A percentile compares a stretch with the other conserved stretches of the same genome.
Evolutionary conservation across 2,797 vertebrate species (phyloP).

Genomic region (Anabacerthia variegaticeps): DNA sequence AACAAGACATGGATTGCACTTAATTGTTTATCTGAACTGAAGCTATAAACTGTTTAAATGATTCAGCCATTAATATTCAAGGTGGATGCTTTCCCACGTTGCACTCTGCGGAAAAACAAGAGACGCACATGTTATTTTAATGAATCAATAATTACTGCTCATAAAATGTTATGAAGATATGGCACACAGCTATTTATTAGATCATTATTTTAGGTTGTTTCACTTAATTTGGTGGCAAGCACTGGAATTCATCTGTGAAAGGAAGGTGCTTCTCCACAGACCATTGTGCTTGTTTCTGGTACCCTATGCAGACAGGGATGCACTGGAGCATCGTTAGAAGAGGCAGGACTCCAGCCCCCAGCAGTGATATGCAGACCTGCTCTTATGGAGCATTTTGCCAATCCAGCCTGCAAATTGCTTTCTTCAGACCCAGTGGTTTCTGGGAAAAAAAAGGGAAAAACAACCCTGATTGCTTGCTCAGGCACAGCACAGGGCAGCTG

Average conservation of each 20-base stretch:
- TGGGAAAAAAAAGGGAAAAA: no score
- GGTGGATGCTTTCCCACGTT: background rate
- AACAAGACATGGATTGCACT: background rate
- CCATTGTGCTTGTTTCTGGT: background rate
- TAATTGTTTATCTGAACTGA: slow-evolving; percentile 19
- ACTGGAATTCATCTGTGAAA: background rate
- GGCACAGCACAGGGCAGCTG: background rate
- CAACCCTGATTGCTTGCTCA: background rate
- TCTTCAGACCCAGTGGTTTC: background rate
- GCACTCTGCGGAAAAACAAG: background rate
- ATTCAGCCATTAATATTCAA: slow-evolving; percentile 16
- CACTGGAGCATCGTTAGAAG: background rate
- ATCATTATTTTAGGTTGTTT: background rate
- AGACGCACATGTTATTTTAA: background rate
- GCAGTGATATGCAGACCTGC: background rate
- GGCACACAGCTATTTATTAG: background rate
- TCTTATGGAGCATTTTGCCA: background rate
- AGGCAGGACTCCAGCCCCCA: background rate
- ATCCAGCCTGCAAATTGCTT: background rate
- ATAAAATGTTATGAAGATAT: background rate
- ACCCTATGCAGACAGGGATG: accelerated
- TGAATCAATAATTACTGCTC: background rate
- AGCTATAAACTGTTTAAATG: background rate
- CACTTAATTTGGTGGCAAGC: background rate
- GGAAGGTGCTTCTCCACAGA: background rate